Base-by-base conservation (phyloP, 2,797 vertebrate species). In the Rhynchotus rufescens region DNA sequence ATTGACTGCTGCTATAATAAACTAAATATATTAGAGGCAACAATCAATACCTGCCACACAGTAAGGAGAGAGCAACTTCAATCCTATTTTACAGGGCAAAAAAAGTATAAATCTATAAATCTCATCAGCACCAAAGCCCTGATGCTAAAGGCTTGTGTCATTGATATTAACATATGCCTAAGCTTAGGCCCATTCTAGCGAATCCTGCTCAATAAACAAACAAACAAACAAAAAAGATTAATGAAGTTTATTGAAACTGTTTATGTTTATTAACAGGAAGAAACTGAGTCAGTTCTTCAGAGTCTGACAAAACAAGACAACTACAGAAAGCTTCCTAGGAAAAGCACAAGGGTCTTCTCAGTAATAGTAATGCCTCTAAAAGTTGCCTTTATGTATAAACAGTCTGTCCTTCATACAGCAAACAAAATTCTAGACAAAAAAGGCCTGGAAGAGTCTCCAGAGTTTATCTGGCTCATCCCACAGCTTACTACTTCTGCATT, bases 241-340 rank as follows among this genome's bases (percentile, higher is more conserved):
- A 83, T 19, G 30, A 11, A 12, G 28, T 71, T 93, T 86, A 67
- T 66, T 61, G 42, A 84, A 88, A 68, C n/a, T 72, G 67, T 61
- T 92, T 65, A 91, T 92, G 89, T 89, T 82, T 38, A 82, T 91
- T 91, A 88, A 38, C 34, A 64, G 66, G 59, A 75, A 85, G 56
- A 80, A 93, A 78, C 25, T n/a, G 72, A 92, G 67, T 23, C 88
- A 90, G 51, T 88, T 90, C 22, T 80, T 89, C 88, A 82, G 79
- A 86, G 22, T 30, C 45, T 78, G 62, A 82, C 69, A 84, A 92
- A 90, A 22, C 28, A n/a, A 85, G 36, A 88, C 47, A 26, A 80
- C 42, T 71, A 8, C 20, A 57, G 87, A 34, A 54, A 3, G 16
- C 56, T 68, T 90, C 92, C 72, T 86, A 72, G 68, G 86, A 92